Conservation (phyloP, 2,113 vertebrate species). For the Melanerpes aurifrons region DNA sequence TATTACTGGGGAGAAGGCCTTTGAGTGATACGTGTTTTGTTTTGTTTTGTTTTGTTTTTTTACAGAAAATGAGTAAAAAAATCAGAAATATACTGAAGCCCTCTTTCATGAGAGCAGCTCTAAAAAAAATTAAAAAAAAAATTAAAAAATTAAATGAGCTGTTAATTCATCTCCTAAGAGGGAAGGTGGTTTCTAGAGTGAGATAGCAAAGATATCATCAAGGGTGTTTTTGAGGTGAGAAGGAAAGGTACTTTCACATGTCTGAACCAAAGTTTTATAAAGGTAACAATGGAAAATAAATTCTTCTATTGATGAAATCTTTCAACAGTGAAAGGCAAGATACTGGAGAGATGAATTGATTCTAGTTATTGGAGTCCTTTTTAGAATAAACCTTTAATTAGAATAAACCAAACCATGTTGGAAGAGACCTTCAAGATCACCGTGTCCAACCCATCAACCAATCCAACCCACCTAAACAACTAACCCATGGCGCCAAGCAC, state of each 20-base stretch:
- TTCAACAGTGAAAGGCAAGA: neutral
- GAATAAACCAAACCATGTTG: no score
- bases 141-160: neutral
- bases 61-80: neutral
- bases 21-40: neutral
- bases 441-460: no score
- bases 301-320: conserved; percentile 5
- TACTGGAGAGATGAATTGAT: conserved; percentile 1
- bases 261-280: neutral
- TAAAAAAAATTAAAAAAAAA: neutral
- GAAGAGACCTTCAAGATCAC: no score
- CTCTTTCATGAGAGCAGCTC: neutral
- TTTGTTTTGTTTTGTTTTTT: no score
- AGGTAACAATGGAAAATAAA: neutral
- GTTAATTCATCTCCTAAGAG: neutral
- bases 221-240: neutral
- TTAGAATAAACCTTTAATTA: no score
- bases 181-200: neutral
- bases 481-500: no score
- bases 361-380: neutral
- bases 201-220: neutral
- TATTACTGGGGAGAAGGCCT: neutral
- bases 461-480: no score
- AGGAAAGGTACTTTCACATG: neutral
- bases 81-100: neutral